Evolutionary conservation across 2,113 vertebrate genomes (phyloP).

Genomic region (Chionis minor): DNA sequence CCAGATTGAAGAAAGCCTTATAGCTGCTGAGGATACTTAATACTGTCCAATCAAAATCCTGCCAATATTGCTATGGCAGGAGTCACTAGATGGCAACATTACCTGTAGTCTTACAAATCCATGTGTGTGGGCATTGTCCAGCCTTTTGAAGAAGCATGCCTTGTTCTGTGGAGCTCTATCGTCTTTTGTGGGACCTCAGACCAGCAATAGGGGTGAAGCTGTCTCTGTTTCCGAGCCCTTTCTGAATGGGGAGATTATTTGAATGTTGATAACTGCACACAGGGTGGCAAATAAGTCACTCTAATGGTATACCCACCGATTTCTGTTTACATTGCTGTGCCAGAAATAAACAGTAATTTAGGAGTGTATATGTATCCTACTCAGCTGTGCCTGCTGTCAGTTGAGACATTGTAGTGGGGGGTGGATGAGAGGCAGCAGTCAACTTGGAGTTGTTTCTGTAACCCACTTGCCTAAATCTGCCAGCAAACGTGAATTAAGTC

Average conservation of each 20-base stretch:
- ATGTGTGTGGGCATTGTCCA: background rate
- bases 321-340: background rate
- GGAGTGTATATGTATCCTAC: background rate
- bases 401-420: background rate
- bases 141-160: background rate
- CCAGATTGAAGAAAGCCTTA: background rate
- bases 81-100: constrained; percentile 61
- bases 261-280: background rate
- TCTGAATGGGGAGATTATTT: background rate
- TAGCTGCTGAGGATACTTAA: background rate
- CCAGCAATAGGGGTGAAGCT: background rate
- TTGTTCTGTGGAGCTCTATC: background rate
- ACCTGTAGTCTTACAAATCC: constrained; percentile 28
- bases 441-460: background rate
- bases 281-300: background rate
- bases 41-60: background rate
- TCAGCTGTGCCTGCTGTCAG: background rate
- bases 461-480: background rate
- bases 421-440: background rate
- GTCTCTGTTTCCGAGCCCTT: background rate
- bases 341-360: background rate
- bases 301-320: background rate
- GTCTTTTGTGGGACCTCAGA: background rate
- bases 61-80: background rate
- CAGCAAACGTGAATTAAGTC: background rate